Evolutionary conservation across 2,888 invertebrate genomes (phyloP), one percentile per base, ranked within the genome.

Genomic region (Calliscelio sp.): DNA sequence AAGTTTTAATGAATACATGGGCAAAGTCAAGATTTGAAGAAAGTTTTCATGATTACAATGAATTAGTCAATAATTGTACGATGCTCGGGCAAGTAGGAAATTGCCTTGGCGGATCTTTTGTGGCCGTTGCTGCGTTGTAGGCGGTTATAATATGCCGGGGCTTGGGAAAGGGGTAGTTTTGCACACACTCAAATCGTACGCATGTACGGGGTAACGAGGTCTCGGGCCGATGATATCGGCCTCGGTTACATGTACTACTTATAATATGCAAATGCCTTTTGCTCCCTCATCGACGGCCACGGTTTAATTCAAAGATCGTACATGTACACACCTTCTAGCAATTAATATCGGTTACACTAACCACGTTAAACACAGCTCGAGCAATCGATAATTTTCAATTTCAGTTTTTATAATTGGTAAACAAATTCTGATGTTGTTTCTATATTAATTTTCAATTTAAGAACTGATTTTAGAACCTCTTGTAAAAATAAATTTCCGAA

Each of bases 181-280:
- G 73, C 86, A 86, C 87, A 87, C 88, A 86, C 89, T 89, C 89
- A 89, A 91, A 90, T 90, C 80, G 87, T 90, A 90, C 88, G 88
- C 89, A 90, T 90, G 88, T 89, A 91, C 88, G 86, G 89, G 89
- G 90, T 91, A 92, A 92, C 92, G 91, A 92, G 91, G 91, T 89
- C 89, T 89, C 87, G 73, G 49, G 49, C 77, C 51, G 86, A 92
- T 92, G 88, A 91, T 92, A 93, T 93, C 93, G 88, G 88, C 61
- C 87, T 80, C 85, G 88, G 90, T 90, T 90, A 89, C 92, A 87
- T 92, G 92, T 91, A 92, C 91, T 92, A 92, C 92, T 93, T 93
- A 93, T 92, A 92, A 92, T 92, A 93, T 93, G 93, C 92, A 92
- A 93, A 93, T 93, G 90, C 87, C 77, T 71, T 81, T 81, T 85